A percentile compares a stretch with the other conserved stretches of the same genome.
Conservation (phyloP, 2,888 invertebrate species). For the Scaeva pyrastri region DNA sequence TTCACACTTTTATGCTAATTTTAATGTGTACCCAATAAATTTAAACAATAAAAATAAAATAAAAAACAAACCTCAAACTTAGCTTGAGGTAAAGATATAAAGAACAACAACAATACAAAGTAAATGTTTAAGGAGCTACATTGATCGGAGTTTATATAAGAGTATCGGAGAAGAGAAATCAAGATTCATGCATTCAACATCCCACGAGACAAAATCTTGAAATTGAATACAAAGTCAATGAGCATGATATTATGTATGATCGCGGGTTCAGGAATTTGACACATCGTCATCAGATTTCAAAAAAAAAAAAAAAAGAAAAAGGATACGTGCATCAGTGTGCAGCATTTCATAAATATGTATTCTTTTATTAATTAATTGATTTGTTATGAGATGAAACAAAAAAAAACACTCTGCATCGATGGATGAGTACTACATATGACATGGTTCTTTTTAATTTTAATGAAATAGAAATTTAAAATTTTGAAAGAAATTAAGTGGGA, state of each 20-base stretch:
- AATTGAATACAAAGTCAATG: constrained; percentile 21
- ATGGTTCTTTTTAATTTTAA: neutral
- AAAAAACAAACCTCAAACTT: neutral
- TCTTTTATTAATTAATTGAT: constrained; percentile 64
- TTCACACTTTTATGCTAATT: constrained; percentile 77
- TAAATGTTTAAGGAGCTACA: constrained; percentile 17
- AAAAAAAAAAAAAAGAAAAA: too few relatives aligned
- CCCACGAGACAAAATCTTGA: constrained; percentile 5
- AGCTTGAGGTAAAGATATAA: neutral
- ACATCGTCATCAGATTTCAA: constrained; percentile 47
- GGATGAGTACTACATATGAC: neutral
- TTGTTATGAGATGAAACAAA: constrained; percentile 39
- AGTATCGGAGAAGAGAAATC: neutral
- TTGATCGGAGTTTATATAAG: neutral
- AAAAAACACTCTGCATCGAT: neutral
- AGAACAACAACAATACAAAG: constrained; percentile 15
- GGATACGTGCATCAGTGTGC: neutral
- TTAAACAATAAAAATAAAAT: constrained; percentile 49
- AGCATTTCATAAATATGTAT: constrained; percentile 3
- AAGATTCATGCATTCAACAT: too few relatives aligned
- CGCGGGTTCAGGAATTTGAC: constrained; percentile 58
- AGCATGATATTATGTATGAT: constrained; percentile 2
- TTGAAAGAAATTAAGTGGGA: too few relatives aligned
- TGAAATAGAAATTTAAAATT: too few relatives aligned
- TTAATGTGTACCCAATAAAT: constrained; percentile 55